phyloP scores from a whole-genome alignment of 2,888 invertebrate genomes.

The Hydroisotoma schaefferi region DNA sequence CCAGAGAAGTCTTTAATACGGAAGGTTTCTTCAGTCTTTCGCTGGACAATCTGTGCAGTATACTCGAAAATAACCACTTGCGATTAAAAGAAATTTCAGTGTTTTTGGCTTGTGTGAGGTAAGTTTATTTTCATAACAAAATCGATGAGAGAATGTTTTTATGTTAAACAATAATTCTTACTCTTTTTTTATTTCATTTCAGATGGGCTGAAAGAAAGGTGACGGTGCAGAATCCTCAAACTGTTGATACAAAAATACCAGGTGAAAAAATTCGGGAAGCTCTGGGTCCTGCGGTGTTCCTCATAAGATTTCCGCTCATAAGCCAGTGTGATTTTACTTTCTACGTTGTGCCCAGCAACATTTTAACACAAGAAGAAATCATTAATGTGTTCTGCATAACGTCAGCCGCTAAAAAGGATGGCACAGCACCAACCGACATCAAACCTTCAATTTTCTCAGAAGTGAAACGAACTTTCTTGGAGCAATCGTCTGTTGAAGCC shows the following conservation, averaged over 20 bases:
- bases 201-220: constrained; percentile 11
- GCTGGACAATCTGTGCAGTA: neutral
- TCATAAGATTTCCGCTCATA: constrained; percentile 10
- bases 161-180: neutral
- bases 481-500: neutral
- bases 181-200: neutral
- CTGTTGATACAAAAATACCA: neutral
- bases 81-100: constrained; percentile 2
- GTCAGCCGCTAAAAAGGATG: neutral
- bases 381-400: neutral
- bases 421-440: neutral
- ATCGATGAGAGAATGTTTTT: neutral
- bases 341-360: neutral
- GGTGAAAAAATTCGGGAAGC: constrained; percentile 1
- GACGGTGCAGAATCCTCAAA: neutral
- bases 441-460: neutral
- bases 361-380: neutral
- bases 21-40: neutral
- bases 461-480: neutral
- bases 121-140: neutral
- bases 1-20: neutral
- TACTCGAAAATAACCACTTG: constrained; percentile 15
- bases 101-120: constrained; percentile 7
- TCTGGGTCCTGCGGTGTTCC: neutral
- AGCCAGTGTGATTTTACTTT: neutral